Evolutionary conservation across 2,797 vertebrate species (phyloP).

Genomic region (Avahi laniger): DNA sequence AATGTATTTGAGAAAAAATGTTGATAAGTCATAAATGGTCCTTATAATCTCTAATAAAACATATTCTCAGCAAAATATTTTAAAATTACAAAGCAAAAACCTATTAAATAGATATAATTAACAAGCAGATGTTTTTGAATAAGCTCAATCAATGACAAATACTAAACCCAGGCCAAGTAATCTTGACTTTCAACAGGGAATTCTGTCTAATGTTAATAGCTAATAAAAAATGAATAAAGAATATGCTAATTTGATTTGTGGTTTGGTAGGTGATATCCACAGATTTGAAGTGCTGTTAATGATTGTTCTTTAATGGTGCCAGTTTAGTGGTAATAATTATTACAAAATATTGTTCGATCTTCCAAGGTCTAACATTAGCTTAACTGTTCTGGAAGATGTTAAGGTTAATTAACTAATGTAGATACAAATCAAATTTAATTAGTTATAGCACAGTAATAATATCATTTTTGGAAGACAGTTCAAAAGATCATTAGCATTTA

Average conservation of each 20-base stretch:
- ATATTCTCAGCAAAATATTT: not conserved
- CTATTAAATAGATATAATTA: not conserved
- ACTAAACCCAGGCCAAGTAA: not conserved
- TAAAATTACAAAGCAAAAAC: not conserved
- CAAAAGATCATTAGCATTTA: conserved; percentile 18
- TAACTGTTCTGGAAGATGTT: conserved; percentile 54
- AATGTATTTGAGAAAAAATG: conserved; percentile 16
- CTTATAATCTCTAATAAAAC: conserved; percentile 4
- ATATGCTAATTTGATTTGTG: conserved; percentile 49
- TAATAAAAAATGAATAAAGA: conserved; percentile 54
- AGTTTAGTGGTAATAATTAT: conserved; percentile 16
- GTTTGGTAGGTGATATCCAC: conserved; percentile 31
- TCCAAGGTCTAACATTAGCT: conserved; percentile 38
- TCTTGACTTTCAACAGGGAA: conserved; percentile 35
- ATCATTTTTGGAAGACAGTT: conserved; percentile 33
- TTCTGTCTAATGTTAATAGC: conserved; percentile 48
- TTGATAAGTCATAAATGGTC: not conserved
- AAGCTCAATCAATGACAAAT: not conserved
- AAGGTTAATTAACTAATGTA: conserved; percentile 60
- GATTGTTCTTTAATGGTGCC: conserved; percentile 33
- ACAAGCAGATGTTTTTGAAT: not conserved
- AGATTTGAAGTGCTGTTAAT: conserved; percentile 13
- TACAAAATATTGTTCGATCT: conserved; percentile 22
- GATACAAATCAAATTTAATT: conserved; percentile 53
- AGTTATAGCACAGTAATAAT: not conserved